Evolutionary conservation across 2,113 vertebrate species (phyloP).

Genomic region (Entomyzon cyanotis): DNA sequence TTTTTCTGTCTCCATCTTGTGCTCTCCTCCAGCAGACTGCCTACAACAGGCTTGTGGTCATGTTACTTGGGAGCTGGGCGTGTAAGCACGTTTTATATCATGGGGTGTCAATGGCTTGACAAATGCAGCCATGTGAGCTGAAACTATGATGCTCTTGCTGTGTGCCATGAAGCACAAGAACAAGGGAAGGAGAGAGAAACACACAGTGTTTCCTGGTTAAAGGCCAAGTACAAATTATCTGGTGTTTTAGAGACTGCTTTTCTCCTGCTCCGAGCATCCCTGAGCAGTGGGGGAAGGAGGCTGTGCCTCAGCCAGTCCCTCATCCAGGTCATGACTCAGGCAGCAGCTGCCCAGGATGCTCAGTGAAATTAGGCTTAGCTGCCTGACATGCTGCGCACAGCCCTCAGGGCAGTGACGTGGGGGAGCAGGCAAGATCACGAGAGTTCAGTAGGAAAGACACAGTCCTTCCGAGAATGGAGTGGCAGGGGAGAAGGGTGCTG

Average conservation of each 20-base stretch:
- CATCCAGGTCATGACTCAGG: neutral
- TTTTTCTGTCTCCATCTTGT: neutral
- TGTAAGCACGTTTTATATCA: neutral
- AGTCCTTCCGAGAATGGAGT: neutral
- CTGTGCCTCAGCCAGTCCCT: neutral
- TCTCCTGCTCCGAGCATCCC: neutral
- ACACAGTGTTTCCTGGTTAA: neutral
- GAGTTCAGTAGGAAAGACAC: neutral
- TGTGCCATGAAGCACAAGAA: neutral
- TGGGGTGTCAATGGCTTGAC: neutral
- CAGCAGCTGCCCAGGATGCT: neutral
- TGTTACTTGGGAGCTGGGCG: neutral
- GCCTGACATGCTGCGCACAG: neutral
- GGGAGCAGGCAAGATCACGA: neutral
- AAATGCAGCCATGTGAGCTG: neutral
- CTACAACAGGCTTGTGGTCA: neutral
- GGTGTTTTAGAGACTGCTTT: neutral
- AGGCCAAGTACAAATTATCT: neutral
- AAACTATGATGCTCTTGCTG: neutral
- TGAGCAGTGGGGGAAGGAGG: neutral
- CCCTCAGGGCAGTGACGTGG: neutral
- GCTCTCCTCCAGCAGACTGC: neutral
- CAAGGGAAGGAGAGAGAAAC: neutral
- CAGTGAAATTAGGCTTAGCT: neutral
- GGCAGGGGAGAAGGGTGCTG: neutral